A percentile compares a stretch with the other conserved stretches of the same genome.
These are phyloP conservation scores for Stenurella melanura DNA, from an alignment of 2,888 invertebrate genomes.

Conservation along the genomic window DNA sequence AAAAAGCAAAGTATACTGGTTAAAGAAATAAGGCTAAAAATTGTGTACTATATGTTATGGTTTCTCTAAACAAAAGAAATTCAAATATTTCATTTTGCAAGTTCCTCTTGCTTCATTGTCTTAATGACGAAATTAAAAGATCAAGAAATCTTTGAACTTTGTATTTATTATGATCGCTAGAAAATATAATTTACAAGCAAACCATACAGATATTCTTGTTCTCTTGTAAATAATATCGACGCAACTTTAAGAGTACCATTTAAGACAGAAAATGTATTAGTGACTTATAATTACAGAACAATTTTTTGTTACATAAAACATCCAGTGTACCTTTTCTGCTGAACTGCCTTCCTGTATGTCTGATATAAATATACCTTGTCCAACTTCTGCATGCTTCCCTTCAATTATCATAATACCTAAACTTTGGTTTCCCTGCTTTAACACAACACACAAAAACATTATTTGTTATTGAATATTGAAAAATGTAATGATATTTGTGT, in stretches of 20 bases:
- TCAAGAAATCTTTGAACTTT: background rate
- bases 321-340: slow-evolving; percentile 83
- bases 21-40: background rate
- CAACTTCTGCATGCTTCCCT: slow-evolving; percentile 93
- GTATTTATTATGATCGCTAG: background rate
- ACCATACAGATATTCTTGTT: background rate
- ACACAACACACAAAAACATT: slow-evolving; percentile 37
- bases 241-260: background rate
- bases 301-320: slow-evolving; percentile 19
- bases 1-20: background rate
- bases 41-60: background rate
- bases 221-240: background rate
- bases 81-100: background rate
- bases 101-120: background rate
- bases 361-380: slow-evolving; percentile 94
- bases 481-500: background rate
- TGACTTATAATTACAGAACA: slow-evolving; percentile 20
- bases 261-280: background rate
- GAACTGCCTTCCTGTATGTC: slow-evolving; percentile 93
- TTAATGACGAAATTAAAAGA: background rate
- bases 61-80: no score
- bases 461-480: slow-evolving; percentile 24
- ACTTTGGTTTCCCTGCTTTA: slow-evolving; percentile 83
- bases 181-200: background rate
- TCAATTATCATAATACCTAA: slow-evolving; percentile 97